These are phyloP conservation scores for Sitobion miscanthi DNA, from an alignment of 1,140 invertebrate species.

Conservation along the genomic window DNA sequence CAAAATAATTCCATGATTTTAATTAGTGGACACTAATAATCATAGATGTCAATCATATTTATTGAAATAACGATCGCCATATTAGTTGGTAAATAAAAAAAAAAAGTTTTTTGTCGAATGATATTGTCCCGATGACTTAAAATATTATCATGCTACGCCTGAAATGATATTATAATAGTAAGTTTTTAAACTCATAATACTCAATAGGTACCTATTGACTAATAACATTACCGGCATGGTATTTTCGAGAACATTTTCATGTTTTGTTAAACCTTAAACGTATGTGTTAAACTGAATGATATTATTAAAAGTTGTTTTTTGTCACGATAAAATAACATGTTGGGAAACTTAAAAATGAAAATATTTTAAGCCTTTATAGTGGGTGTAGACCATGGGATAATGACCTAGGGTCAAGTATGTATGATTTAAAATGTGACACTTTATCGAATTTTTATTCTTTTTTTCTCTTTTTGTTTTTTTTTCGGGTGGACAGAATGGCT, in stretches of 20 bases:
- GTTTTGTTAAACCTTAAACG: neutral
- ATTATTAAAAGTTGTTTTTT: neutral
- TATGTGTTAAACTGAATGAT: neutral
- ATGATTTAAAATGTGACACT: neutral
- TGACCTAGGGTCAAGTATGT: neutral
- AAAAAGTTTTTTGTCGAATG: neutral
- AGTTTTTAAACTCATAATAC: neutral
- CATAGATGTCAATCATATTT: neutral
- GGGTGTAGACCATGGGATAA: neutral
- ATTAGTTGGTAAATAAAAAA: neutral
- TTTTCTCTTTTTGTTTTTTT: neutral
- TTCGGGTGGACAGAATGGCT: neutral
- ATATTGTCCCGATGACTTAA: neutral
- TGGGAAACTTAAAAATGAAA: neutral
- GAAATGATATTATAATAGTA: too few species aligned
- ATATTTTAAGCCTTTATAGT: neutral
- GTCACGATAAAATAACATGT: neutral
- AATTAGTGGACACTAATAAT: neutral
- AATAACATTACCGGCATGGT: neutral
- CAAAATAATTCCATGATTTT: neutral
- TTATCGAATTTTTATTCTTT: neutral
- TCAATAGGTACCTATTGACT: too few species aligned
- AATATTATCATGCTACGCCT: too few species aligned
- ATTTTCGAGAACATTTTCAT: neutral
- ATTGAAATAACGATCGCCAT: neutral